Conservation (phyloP, 2,113 vertebrate genomes). For the Calcarius ornatus region DNA sequence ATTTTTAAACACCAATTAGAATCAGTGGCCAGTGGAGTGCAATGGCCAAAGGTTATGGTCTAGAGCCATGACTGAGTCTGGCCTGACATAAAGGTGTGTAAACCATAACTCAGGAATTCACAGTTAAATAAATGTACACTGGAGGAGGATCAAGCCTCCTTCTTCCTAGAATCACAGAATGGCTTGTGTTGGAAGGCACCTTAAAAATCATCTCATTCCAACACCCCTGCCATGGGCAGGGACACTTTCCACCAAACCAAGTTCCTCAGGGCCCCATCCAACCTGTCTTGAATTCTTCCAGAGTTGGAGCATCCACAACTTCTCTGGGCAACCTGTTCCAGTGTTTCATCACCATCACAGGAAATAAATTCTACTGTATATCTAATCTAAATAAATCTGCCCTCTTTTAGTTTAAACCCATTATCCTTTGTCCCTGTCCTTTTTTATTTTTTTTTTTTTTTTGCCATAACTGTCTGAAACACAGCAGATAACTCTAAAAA, state of each 20-base stretch:
- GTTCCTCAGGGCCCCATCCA: neutral
- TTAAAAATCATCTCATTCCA: neutral
- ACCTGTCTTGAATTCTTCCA: neutral
- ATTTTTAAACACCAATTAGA: neutral
- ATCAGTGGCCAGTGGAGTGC: neutral
- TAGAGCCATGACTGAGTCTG: neutral
- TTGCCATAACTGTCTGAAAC: neutral
- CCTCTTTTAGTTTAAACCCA: neutral
- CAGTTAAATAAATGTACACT: neutral
- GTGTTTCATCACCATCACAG: neutral
- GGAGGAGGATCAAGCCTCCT: neutral
- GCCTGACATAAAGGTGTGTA: neutral
- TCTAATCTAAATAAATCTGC: neutral
- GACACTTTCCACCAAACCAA: neutral
- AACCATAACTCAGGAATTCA: neutral
- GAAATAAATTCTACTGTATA: neutral
- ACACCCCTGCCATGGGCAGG: accelerated
- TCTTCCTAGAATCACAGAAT: neutral
- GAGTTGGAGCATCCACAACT: neutral
- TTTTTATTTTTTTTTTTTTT: neutral
- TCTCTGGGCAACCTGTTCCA: neutral
- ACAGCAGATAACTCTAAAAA: neutral
- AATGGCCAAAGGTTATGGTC: neutral
- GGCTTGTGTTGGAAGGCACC: neutral
- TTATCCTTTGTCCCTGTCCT: neutral